Evolutionary conservation across 1,140 invertebrate genomes (phyloP), one percentile per base, ranked within the genome.

Genomic region (Drosophila nannoptera): DNA sequence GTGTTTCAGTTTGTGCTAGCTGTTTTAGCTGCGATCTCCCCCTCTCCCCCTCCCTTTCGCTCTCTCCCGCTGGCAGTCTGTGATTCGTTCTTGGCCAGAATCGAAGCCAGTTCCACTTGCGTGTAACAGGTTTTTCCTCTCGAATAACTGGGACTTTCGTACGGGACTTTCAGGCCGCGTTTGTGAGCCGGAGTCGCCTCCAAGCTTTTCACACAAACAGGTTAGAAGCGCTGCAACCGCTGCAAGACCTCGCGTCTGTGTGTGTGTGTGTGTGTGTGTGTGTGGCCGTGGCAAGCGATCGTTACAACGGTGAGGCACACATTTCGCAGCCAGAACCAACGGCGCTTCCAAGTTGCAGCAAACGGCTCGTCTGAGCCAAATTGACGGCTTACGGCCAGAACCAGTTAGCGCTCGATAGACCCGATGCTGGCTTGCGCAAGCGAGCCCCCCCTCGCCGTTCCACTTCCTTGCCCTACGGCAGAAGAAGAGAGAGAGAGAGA

Each of bases 141-240:
- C 83, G 82, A 86, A 86, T 86, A 88, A 88, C 82, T 88, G 87
- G 87, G 87, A 84, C 87, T 88, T 88, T 88, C 74, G 76, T 88
- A 88, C 87, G 87, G 87, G 87, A 88, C 87, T 88, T 88, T 75
- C 83, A 63, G 63, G 2, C 12, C 11, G 3, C n/a, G 12, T 42
- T 42, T n/a, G 2, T 77, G 77, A 59, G 49, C 7, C 8, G n/a
- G 77, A 62, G 54, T 56, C 60, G 72, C 68, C 49, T 72, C 68
- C 76, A 49, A 16, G 42, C 32, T 53, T 48, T 64, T 64, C 32
- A 36, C 33, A 49, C 58, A 83, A 83, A 83, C 80, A 64, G 80
- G 80, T 83, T 83, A 84, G 76, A 83, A 75, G 72, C 66, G 55
- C 73, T 73, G 76, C 72, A 73, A 78, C 75, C 73, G 77, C 73